These are phyloP conservation scores for Platichthys flesus DNA, from an alignment of 2,113 vertebrate genomes.

Conservation along the genomic window DNA sequence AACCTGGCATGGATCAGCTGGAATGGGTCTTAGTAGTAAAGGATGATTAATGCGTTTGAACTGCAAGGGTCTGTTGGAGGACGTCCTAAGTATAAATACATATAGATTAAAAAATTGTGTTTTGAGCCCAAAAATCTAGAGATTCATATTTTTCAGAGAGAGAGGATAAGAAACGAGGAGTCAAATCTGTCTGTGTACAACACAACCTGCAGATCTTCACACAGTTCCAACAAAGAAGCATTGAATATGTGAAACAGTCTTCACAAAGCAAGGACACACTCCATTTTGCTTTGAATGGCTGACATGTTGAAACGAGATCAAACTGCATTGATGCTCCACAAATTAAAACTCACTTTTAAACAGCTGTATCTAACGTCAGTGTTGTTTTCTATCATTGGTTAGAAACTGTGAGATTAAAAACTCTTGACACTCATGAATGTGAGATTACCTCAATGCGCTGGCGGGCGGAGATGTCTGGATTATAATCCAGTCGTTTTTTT, in stretches of 20 bases:
- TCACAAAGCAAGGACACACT: not conserved
- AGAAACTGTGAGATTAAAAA: conserved; percentile 32
- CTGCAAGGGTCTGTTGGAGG: not conserved
- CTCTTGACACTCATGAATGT: conserved; percentile 47
- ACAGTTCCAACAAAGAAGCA: not conserved
- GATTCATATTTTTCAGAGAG: not conserved
- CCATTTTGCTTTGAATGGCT: conserved; percentile 1
- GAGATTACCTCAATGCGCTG: conserved; percentile 93
- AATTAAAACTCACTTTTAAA: not conserved
- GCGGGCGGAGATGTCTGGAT: conserved; percentile 92
- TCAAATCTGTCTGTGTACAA: not conserved
- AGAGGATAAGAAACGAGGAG: not conserved
- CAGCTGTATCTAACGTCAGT: not conserved
- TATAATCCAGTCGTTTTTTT: conserved; percentile 99
- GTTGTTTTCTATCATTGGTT: conserved; percentile 20
- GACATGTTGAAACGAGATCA: not conserved
- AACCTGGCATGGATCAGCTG: conserved; percentile 70
- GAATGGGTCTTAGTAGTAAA: conserved; percentile 54
- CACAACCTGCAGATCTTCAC: not conserved
- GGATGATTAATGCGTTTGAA: not conserved
- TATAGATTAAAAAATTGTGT: not conserved
- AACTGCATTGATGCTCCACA: not conserved
- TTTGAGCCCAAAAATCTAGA: not conserved
- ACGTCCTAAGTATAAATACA: not conserved
- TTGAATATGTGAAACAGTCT: too few relatives aligned